A percentile compares a stretch with the other conserved stretches of the same genome.
These are phyloP conservation scores for Anticlea derivata DNA, from an alignment of 2,888 invertebrate genomes.

Conservation along the genomic window DNA sequence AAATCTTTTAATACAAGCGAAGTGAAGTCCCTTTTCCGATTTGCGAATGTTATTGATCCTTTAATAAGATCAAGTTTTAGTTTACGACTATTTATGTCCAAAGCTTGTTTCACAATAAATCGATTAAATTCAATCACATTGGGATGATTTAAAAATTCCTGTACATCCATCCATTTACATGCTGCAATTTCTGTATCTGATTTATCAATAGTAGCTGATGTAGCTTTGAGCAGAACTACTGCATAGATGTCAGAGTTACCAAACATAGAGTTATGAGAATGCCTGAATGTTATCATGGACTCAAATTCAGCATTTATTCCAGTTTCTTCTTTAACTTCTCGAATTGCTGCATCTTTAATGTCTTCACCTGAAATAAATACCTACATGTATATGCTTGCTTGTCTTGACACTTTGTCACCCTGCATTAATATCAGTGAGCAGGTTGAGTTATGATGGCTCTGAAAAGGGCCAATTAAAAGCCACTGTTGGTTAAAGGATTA, in stretches of 20 bases:
- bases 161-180: constrained; percentile 92
- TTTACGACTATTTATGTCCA: constrained; percentile 85
- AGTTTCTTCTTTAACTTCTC: constrained; percentile 97
- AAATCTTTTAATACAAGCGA: constrained; percentile 62
- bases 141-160: constrained; percentile 88
- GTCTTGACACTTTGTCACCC: no score
- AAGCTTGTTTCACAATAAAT: constrained; percentile 86
- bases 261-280: constrained; percentile 89
- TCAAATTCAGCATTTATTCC: constrained; percentile 90
- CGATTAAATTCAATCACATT: constrained; percentile 89
- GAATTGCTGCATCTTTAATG: constrained; percentile 89
- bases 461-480: no score
- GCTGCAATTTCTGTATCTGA: constrained; percentile 91
- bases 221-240: constrained; percentile 88
- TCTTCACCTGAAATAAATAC: constrained; percentile 87
- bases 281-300: constrained; percentile 90
- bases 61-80: constrained; percentile 84
- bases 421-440: no score
- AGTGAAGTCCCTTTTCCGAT: constrained; percentile 60
- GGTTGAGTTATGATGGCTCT: no score
- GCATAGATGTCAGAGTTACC: constrained; percentile 95
- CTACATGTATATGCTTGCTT: no score
- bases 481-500: no score
- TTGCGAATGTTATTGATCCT: constrained; percentile 59
- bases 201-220: constrained; percentile 84